phyloP scores from a whole-genome alignment of 2,888 invertebrate genomes.

The Aporophyla nigra region DNA sequence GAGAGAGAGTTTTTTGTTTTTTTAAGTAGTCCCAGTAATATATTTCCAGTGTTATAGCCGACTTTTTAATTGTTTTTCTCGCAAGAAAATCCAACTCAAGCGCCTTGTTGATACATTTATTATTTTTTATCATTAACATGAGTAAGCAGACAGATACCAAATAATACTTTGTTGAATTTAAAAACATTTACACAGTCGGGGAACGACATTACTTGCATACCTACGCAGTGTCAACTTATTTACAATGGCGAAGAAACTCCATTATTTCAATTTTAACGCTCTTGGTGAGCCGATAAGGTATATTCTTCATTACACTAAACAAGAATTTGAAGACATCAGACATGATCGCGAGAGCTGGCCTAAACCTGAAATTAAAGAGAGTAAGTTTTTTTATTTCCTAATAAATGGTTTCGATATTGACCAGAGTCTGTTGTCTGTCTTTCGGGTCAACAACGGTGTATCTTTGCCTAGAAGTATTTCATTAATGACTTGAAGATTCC shows the following conservation, averaged over 20 bases:
- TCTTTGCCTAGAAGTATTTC: background rate
- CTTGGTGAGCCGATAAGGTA: conserved; percentile 81
- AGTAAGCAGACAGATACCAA: conserved; percentile 1
- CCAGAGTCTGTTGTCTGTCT: background rate
- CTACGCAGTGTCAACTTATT: conserved; percentile 24
- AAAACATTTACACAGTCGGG: conserved; percentile 29
- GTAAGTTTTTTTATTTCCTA: conserved; percentile 70
- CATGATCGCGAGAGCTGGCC: conserved; percentile 77
- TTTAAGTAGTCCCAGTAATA: too few relatives aligned
- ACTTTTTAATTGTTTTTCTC: background rate
- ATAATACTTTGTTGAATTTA: background rate
- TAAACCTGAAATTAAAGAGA: conserved; percentile 75
- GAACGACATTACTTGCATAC: background rate
- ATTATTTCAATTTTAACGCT: conserved; percentile 79
- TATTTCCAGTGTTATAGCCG: background rate
- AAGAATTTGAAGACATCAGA: conserved; percentile 82
- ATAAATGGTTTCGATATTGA: background rate
- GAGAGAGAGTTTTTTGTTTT: too few relatives aligned
- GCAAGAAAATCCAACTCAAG: background rate
- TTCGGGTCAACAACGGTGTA: too few relatives aligned
- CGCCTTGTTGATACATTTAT: background rate
- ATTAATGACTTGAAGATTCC: background rate
- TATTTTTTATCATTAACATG: conserved; percentile 28
- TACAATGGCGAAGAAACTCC: conserved; percentile 76
- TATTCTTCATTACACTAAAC: conserved; percentile 81